Evolutionary conservation across 2,797 vertebrate genomes (phyloP).

Genomic region (Sebastes reedi): DNA sequence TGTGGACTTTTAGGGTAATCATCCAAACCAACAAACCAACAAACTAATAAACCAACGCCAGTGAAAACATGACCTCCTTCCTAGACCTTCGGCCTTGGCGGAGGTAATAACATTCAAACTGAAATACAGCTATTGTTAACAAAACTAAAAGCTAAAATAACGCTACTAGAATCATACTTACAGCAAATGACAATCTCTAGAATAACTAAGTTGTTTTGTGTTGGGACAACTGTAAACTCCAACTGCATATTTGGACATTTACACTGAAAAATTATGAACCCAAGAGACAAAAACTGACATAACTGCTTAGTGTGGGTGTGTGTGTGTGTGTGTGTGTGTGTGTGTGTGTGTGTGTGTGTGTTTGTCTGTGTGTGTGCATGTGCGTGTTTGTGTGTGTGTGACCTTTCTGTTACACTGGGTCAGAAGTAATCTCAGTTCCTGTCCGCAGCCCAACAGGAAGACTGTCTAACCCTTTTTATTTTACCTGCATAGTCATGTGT

Average conservation of each 20-base stretch:
- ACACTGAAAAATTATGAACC: neutral
- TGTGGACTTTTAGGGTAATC: too few relatives aligned
- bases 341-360: too few relatives aligned
- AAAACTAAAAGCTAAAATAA: neutral
- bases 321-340: too few relatives aligned
- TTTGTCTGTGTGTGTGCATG: too few relatives aligned
- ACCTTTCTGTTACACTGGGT: slow-evolving; percentile 8
- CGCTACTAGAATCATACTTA: too few relatives aligned
- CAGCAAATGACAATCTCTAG: neutral
- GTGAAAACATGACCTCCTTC: too few relatives aligned
- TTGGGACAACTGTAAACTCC: neutral
- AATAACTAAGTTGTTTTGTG: neutral
- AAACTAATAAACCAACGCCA: too few relatives aligned
- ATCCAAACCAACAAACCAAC: too few relatives aligned
- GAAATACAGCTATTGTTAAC: neutral
- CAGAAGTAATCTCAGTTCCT: neutral
- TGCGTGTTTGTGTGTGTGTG: neutral
- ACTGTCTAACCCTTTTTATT: neutral
- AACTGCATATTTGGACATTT: neutral
- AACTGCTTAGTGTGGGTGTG: too few relatives aligned
- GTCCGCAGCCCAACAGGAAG: neutral
- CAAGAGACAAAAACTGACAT: too few relatives aligned
- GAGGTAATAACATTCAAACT: neutral
- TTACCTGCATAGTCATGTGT: neutral
- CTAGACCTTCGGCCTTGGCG: too few relatives aligned